Conservation (phyloP, 2,888 invertebrate species). For the Pyrrhosoma nymphula region DNA sequence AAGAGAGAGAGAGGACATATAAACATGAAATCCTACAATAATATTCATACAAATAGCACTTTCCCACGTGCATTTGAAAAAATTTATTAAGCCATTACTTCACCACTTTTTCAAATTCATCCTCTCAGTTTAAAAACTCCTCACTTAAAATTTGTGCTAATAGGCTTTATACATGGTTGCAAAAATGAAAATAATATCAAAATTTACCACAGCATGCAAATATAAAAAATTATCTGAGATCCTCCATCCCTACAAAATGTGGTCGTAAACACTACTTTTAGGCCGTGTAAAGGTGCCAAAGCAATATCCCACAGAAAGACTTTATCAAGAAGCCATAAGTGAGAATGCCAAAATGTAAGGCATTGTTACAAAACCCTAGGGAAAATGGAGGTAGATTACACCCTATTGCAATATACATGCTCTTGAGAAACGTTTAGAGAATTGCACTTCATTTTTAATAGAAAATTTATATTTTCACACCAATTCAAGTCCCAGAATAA, state of each 20-base stretch:
- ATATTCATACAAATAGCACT: neutral
- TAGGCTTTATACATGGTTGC: neutral
- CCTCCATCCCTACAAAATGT: neutral
- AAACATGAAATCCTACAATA: neutral
- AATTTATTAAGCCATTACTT: neutral
- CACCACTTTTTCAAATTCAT: neutral
- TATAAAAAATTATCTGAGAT: conserved; percentile 23
- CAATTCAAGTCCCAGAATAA: neutral
- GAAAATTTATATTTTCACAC: neutral
- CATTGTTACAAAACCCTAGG: neutral
- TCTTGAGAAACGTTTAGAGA: conserved; percentile 1
- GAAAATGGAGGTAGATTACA: conserved; percentile 45
- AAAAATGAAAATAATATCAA: conserved; percentile 38
- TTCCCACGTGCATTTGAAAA: neutral
- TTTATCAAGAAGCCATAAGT: conserved; percentile 9
- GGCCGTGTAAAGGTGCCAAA: neutral
- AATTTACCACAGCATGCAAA: conserved; percentile 23
- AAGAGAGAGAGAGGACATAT: neutral
- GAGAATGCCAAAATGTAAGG: neutral
- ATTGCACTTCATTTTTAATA: conserved; percentile 46
- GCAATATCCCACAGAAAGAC: neutral
- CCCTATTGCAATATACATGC: neutral
- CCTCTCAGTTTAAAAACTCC: neutral
- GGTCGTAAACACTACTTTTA: neutral
- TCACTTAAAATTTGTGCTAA: neutral